Conservation (phyloP, 2,113 vertebrate species). For the Lota lota region DNA sequence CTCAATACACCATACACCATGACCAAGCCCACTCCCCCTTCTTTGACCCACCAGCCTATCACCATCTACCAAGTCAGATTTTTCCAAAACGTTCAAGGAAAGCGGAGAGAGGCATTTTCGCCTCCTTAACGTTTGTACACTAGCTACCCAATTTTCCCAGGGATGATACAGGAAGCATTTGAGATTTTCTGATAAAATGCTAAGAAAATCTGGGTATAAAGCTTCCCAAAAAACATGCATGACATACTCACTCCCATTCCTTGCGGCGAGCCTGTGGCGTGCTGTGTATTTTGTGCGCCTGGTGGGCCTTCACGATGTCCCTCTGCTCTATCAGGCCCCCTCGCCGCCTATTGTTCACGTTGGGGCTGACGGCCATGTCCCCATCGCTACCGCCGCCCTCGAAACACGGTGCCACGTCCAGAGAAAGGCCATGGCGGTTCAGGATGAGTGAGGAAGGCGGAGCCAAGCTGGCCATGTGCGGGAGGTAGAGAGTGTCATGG, state of each 20-base stretch:
- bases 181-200: no score
- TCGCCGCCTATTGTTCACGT: slow-evolving; percentile 86
- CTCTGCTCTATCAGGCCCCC: slow-evolving; percentile 93
- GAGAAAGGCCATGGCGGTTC: slow-evolving; percentile 56
- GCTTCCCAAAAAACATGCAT: neutral
- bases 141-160: no score
- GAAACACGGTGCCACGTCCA: slow-evolving; percentile 65
- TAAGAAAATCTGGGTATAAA: no score
- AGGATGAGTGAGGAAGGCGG: slow-evolving; percentile 32
- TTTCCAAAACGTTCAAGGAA: no score
- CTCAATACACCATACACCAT: no score
- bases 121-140: no score
- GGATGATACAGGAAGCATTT: no score
- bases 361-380: slow-evolving; percentile 81
- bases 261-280: slow-evolving; percentile 94
- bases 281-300: slow-evolving; percentile 97
- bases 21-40: no score
- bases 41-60: no score
- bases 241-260: slow-evolving; percentile 95
- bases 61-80: no score
- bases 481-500: slow-evolving; percentile 75
- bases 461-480: slow-evolving; percentile 47
- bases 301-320: slow-evolving; percentile 93
- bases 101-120: no score
- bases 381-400: slow-evolving; percentile 55